phyloP scores from a whole-genome alignment of 2,888 invertebrate species.

The Nomada goodeniana region DNA sequence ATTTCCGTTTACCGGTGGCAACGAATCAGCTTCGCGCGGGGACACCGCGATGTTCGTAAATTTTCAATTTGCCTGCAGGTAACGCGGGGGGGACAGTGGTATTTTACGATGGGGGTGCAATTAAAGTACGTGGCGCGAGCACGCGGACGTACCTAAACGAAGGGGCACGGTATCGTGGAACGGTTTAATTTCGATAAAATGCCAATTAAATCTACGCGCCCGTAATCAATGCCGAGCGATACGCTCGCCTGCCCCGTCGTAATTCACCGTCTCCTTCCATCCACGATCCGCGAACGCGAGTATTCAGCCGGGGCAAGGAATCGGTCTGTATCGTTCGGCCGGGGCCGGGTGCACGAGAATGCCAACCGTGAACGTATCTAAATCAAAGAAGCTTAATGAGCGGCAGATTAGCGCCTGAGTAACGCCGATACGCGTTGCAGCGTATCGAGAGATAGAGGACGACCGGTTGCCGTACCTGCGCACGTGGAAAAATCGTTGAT shows the following conservation, averaged over 20 bases:
- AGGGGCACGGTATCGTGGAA: constrained; percentile 49
- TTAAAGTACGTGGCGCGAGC: constrained; percentile 40
- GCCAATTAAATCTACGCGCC: constrained; percentile 72
- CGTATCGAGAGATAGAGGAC: constrained; percentile 47
- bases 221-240: constrained; percentile 63
- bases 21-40: no score
- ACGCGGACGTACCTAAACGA: constrained; percentile 32
- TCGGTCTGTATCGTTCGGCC: constrained; percentile 54
- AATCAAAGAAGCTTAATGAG: constrained; percentile 73
- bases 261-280: constrained; percentile 41
- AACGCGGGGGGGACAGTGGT: background rate
- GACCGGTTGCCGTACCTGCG: constrained; percentile 23
- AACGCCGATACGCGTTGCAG: constrained; percentile 58
- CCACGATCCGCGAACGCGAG: constrained; percentile 2
- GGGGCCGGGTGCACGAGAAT: constrained; percentile 13
- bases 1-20: background rate
- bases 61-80: background rate
- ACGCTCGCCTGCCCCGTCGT: constrained; percentile 40
- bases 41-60: background rate
- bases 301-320: constrained; percentile 21
- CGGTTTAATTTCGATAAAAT: constrained; percentile 72
- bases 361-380: constrained; percentile 63
- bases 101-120: constrained; percentile 30
- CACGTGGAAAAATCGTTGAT: constrained; percentile 46
- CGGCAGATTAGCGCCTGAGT: constrained; percentile 69